A percentile compares a stretch with the other conserved stretches of the same genome.
These are phyloP conservation scores for Pampusana beccarii DNA, from an alignment of 2,113 vertebrate species.

Conservation along the genomic window DNA sequence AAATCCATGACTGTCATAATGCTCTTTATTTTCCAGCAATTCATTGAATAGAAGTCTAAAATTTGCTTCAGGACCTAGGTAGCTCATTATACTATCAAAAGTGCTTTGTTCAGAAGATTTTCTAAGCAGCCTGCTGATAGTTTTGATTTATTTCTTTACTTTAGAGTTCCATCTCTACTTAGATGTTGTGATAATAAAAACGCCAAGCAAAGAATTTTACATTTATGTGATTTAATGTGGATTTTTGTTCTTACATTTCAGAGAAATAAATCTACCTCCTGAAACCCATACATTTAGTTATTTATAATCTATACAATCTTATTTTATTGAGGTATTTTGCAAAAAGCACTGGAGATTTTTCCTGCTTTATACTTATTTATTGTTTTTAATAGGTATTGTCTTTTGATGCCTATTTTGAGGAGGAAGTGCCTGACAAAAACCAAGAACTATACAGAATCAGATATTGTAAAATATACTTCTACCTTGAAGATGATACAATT, in stretches of 20 bases:
- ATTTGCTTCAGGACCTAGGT: conserved; percentile 12
- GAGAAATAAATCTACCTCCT: conserved; percentile 1
- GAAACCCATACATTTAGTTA: background rate
- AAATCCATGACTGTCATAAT: conserved; percentile 22
- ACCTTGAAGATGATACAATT: conserved; percentile 91
- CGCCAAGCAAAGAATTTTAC: background rate
- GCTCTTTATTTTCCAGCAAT: background rate
- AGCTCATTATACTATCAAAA: conserved; percentile 29
- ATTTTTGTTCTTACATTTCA: conserved; percentile 16
- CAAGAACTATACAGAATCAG: conserved; percentile 84
- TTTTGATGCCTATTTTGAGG: conserved; percentile 89
- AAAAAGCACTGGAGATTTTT: conserved; percentile 31
- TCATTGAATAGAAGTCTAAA: conserved; percentile 3
- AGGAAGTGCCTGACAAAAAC: conserved; percentile 77
- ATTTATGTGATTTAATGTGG: conserved; percentile 22
- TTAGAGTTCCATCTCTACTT: conserved; percentile 14
- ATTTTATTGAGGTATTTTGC: conserved; percentile 40
- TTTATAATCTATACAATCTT: conserved; percentile 9
- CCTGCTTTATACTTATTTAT: conserved; percentile 55
- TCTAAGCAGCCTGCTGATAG: conserved; percentile 28
- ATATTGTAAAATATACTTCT: conserved; percentile 90
- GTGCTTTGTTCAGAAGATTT: conserved; percentile 20
- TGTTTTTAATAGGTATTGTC: conserved; percentile 79
- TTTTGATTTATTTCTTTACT: conserved; percentile 53
- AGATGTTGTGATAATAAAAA: conserved; percentile 51